A percentile compares a stretch with the other conserved stretches of the same genome.
Evolutionary conservation across 2,888 invertebrate genomes (phyloP).

Genomic region (Brachypalpus laphriformis): DNA sequence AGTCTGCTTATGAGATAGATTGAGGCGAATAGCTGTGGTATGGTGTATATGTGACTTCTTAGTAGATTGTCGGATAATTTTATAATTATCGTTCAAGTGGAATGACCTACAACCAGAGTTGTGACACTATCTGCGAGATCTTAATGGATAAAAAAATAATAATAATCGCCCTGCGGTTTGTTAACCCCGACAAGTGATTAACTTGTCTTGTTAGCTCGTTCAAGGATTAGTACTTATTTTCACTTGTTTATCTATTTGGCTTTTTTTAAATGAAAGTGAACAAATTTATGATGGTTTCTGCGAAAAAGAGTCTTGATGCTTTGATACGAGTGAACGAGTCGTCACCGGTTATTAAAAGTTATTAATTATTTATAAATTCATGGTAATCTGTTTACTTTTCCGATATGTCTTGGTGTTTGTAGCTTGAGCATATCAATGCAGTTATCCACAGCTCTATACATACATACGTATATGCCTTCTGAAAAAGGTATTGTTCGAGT

Average conservation of each 20-base stretch:
- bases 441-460: too few species aligned
- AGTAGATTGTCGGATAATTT: conserved; percentile 36
- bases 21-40: not conserved
- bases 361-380: too few species aligned
- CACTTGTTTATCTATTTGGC: not conserved
- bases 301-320: too few species aligned
- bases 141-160: conserved; percentile 13
- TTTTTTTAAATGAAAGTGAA: conserved; percentile 4
- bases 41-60: not conserved
- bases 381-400: too few species aligned
- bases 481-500: too few species aligned
- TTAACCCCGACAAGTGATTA: conserved; percentile 19
- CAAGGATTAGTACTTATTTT: conserved; percentile 12
- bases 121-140: conserved; percentile 42
- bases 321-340: too few species aligned
- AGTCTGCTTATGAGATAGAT: not conserved
- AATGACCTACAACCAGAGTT: conserved; percentile 41
- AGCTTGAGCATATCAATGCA: too few species aligned
- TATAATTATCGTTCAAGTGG: conserved; percentile 42
- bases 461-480: too few species aligned
- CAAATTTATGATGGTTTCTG: not conserved
- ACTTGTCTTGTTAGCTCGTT: conserved; percentile 15
- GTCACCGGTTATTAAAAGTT: too few species aligned
- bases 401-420: too few species aligned
- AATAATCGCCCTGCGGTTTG: not conserved